Evolutionary conservation across 2,797 vertebrate species (phyloP).

Genomic region (Echeneis naucrates): DNA sequence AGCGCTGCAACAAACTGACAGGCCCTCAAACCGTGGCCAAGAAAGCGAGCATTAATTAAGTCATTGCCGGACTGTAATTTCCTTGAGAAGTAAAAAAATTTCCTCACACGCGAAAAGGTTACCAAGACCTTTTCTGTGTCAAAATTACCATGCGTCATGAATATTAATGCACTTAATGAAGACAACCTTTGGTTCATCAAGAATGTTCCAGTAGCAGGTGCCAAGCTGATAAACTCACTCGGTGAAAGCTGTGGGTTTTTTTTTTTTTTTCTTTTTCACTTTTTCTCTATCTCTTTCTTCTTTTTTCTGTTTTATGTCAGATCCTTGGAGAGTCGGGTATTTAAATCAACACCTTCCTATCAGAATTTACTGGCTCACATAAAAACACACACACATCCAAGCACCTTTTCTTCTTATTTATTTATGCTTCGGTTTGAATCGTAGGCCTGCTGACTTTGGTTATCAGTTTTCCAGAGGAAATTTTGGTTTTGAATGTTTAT

Average conservation of each 20-base stretch:
- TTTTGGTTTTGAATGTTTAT: slow-evolving; percentile 40
- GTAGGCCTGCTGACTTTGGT: slow-evolving; percentile 69
- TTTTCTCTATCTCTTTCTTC: slow-evolving; percentile 71
- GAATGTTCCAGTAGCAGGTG: slow-evolving; percentile 99
- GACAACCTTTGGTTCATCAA: slow-evolving; percentile 99
- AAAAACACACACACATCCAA: slow-evolving; percentile 47
- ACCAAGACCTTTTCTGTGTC: slow-evolving; percentile 99
- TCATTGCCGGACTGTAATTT: slow-evolving; percentile 99
- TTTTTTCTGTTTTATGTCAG: slow-evolving; percentile 81
- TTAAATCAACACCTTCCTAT: slow-evolving; percentile 85
- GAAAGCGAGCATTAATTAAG: slow-evolving; percentile 99
- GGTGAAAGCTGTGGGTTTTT: slow-evolving; percentile 82
- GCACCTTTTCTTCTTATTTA: slow-evolving; percentile 47
- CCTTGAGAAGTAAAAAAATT: slow-evolving; percentile 99
- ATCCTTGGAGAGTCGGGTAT: slow-evolving; percentile 85
- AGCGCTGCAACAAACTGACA: slow-evolving; percentile 96
- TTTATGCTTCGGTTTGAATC: slow-evolving; percentile 67
- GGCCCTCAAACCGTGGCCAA: slow-evolving; percentile 93
- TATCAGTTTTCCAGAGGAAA: slow-evolving; percentile 63
- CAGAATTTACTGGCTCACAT: slow-evolving; percentile 67
- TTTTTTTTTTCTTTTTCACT: slow-evolving; percentile 31
- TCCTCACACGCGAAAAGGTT: slow-evolving; percentile 99
- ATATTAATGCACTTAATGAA: slow-evolving; percentile 99
- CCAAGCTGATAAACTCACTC: slow-evolving; percentile 95
- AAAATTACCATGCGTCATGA: slow-evolving; percentile 99